Conservation (phyloP, 2,888 invertebrate genomes). For the Synergus laeviventris region DNA sequence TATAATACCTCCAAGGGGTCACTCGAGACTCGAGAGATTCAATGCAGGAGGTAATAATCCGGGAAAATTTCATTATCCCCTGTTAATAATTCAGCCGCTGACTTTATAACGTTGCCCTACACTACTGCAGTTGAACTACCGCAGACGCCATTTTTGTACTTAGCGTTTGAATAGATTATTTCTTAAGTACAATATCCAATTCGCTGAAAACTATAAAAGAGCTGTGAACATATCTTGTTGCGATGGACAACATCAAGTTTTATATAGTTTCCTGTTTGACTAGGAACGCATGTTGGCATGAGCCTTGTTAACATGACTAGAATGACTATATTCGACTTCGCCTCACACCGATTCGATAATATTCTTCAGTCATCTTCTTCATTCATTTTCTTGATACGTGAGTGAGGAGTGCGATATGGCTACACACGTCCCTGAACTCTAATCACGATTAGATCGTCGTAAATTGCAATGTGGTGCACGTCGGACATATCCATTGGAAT, state of each 20-base stretch:
- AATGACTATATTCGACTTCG: slow-evolving; percentile 22
- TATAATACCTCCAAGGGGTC: slow-evolving; percentile 29
- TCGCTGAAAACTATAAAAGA: background rate
- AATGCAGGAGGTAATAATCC: slow-evolving; percentile 55
- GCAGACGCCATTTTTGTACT: background rate
- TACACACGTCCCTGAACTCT: slow-evolving; percentile 61
- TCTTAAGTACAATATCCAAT: too few relatives aligned
- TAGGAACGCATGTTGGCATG: slow-evolving; percentile 23
- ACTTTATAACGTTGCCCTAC: slow-evolving; percentile 38
- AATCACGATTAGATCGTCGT: slow-evolving; percentile 66
- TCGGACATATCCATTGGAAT: slow-evolving; percentile 65
- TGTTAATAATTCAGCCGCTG: slow-evolving; percentile 54
- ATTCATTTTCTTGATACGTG: slow-evolving; percentile 44
- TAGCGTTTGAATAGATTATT: background rate
- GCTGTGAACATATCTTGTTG: slow-evolving; percentile 1
- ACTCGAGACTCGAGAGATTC: slow-evolving; percentile 10
- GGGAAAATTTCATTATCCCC: slow-evolving; percentile 59
- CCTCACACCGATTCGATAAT: slow-evolving; percentile 43
- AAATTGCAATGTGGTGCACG: slow-evolving; percentile 72
- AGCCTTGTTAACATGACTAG: slow-evolving; percentile 28
- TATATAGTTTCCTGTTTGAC: slow-evolving; percentile 32
- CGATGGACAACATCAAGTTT: background rate
- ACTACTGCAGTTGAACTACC: background rate
- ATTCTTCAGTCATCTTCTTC: slow-evolving; percentile 47
- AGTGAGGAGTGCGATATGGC: slow-evolving; percentile 51